These are phyloP conservation scores for Globia sparganii DNA, from an alignment of 2,888 invertebrate genomes.

Conservation along the genomic window DNA sequence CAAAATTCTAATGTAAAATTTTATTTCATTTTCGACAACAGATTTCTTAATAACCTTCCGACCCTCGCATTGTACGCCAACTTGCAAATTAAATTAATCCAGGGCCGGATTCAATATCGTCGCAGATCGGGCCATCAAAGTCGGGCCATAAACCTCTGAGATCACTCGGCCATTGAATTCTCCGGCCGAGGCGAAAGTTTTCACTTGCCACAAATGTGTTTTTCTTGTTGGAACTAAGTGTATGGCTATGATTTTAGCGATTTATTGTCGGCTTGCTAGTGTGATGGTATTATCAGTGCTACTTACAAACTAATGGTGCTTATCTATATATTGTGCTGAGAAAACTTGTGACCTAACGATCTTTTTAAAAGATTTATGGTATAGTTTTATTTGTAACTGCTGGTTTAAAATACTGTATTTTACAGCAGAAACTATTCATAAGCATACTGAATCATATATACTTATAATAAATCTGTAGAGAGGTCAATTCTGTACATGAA, in stretches of 20 bases:
- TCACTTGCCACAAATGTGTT: slow-evolving; percentile 80
- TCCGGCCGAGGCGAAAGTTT: slow-evolving; percentile 75
- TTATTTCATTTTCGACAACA: slow-evolving; percentile 67
- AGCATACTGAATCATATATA: no score
- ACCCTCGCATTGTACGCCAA: slow-evolving; percentile 71
- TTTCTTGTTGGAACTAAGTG: slow-evolving; percentile 77
- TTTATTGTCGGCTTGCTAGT: slow-evolving; percentile 36
- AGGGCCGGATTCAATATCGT: slow-evolving; percentile 76
- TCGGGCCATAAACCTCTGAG: slow-evolving; percentile 73
- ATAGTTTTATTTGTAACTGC: no score
- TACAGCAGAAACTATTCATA: no score
- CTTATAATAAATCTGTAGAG: no score
- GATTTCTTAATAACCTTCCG: slow-evolving; percentile 73
- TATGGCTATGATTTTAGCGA: slow-evolving; percentile 61
- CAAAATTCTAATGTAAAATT: slow-evolving; percentile 53
- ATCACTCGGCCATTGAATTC: slow-evolving; percentile 71
- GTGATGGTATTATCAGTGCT: slow-evolving; percentile 24
- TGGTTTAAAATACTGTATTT: background rate
- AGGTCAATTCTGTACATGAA: no score
- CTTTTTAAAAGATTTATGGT: background rate
- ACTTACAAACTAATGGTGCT: slow-evolving; percentile 3
- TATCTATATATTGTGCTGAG: slow-evolving; percentile 18
- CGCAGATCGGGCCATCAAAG: slow-evolving; percentile 74
- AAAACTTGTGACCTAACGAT: background rate
- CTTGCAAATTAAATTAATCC: slow-evolving; percentile 82